Base-by-base conservation (phyloP, 2,888 invertebrate species). In the Amblyjoppa proteus region DNA sequence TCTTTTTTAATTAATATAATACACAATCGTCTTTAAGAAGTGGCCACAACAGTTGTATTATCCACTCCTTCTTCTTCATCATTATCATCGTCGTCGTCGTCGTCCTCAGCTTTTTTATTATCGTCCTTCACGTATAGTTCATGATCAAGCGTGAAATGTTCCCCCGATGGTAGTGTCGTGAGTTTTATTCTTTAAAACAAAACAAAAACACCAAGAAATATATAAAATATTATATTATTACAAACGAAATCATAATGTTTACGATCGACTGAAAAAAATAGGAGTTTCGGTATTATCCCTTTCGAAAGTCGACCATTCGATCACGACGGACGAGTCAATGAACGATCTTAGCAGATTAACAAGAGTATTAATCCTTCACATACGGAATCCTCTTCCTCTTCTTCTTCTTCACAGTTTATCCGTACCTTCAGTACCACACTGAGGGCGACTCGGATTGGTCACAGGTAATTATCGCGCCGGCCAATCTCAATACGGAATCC, bases 71-170 rank as follows among this genome's bases (percentile, higher is more conserved):
- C 78, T 6, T 86, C 69, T 16, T 88, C 87, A 11, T 87, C 84
- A 16, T 89, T 89, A 49, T 91, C 90, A 9, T 91, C 90, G 20
- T 91, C 91, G 25, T 93, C 93, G 9, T 91, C 92, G 45, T 91
- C 91, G 53, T 83, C 89, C 5, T 87, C 88, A 38, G 89, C 88
- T 56, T 89, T 87, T 20, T 84, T 79, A 25, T 87, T 81, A 7
- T 87, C 88, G 9, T 84, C 13, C 6, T 80, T 49, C 13, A 92
- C 25, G 78, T 92, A 93, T 31, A 89, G 73, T 20, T 92, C 83
- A 85, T 94, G 95, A 93, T 97, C 95, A 31, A 97, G 95, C 94
- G 96, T 97, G 0, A 97, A 94, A 88, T 94, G 95, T 92, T 97
- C 98, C 38, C 93, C 90, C 6, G 96, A 96, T 4, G 96, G 97